phyloP scores from a whole-genome alignment of 2,888 invertebrate genomes.

The Phalangium opilio region DNA sequence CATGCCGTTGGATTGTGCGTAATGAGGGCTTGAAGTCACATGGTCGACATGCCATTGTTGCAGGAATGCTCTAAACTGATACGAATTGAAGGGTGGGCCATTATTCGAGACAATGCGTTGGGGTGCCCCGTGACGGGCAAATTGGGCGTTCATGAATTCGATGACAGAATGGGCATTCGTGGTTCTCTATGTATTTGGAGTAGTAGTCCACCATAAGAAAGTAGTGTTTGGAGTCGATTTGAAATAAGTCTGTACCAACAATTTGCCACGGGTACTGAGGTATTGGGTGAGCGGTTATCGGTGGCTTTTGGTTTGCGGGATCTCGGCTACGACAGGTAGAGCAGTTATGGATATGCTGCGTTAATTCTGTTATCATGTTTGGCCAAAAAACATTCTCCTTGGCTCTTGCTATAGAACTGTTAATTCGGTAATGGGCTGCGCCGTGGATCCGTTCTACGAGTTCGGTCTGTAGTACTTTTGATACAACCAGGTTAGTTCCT shows the following conservation, averaged over 20 bases:
- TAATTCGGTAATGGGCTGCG: slow-evolving; percentile 3
- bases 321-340: slow-evolving; percentile 1
- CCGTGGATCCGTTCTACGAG: not conserved
- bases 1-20: too few relatives aligned
- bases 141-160: too few relatives aligned
- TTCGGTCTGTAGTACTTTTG: not conserved
- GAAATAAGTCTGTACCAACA: slow-evolving; percentile 4
- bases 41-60: too few relatives aligned
- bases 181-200: too few relatives aligned
- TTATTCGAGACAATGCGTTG: too few relatives aligned
- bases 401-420: slow-evolving; percentile 2
- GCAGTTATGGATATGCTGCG: not conserved
- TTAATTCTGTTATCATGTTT: not conserved
- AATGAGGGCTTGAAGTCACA: too few relatives aligned
- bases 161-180: too few relatives aligned
- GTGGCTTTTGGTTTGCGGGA: slow-evolving; percentile 1
- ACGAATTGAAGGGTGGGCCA: too few relatives aligned
- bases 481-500: not conserved
- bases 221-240: not conserved
- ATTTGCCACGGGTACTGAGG: slow-evolving; percentile 4
- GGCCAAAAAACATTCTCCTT: slow-evolving; percentile 4
- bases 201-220: slow-evolving; percentile 5
- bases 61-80: too few relatives aligned
- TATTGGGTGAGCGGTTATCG: not conserved
- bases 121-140: too few relatives aligned